These are phyloP conservation scores for Anagrus nilaparvatae DNA, from an alignment of 1,140 invertebrate genomes.

Conservation along the genomic window DNA sequence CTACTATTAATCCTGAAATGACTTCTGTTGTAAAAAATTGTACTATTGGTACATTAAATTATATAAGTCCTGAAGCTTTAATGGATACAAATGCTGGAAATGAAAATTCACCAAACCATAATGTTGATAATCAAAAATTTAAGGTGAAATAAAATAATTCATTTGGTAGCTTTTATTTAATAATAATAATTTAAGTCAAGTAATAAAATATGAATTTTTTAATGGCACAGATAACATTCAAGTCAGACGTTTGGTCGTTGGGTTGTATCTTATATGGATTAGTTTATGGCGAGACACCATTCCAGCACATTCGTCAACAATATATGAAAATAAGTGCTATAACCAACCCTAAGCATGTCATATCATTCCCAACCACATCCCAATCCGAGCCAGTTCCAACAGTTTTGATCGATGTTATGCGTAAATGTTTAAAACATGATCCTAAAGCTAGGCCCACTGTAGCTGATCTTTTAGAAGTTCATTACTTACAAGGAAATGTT, in stretches of 20 bases:
- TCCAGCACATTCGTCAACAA: constrained; percentile 69
- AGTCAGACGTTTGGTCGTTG: constrained; percentile 95
- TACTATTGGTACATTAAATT: constrained; percentile 83
- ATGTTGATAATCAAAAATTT: constrained; percentile 38
- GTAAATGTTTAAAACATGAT: constrained; percentile 60
- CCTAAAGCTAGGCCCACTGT: constrained; percentile 60
- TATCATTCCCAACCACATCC: constrained; percentile 56
- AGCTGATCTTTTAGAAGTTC: constrained; percentile 56
- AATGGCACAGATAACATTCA: constrained; percentile 67
- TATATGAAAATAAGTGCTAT: constrained; percentile 76
- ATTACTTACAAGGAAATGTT: constrained; percentile 40
- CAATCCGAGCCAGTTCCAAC: constrained; percentile 33
- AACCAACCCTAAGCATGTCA: constrained; percentile 59
- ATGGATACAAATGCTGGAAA: constrained; percentile 41
- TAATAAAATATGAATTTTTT: not conserved
- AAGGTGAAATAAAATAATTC: constrained; percentile 27
- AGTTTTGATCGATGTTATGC: constrained; percentile 49
- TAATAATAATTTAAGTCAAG: too few species aligned
- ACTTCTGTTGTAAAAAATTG: constrained; percentile 81
- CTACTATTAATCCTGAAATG: constrained; percentile 74
- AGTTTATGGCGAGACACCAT: constrained; percentile 84
- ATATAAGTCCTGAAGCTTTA: constrained; percentile 93
- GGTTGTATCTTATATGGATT: constrained; percentile 94
- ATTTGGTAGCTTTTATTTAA: too few species aligned
- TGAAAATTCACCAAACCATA: constrained; percentile 33